Conservation (phyloP, 2,797 vertebrate genomes). For the Antennarius maculatus region DNA sequence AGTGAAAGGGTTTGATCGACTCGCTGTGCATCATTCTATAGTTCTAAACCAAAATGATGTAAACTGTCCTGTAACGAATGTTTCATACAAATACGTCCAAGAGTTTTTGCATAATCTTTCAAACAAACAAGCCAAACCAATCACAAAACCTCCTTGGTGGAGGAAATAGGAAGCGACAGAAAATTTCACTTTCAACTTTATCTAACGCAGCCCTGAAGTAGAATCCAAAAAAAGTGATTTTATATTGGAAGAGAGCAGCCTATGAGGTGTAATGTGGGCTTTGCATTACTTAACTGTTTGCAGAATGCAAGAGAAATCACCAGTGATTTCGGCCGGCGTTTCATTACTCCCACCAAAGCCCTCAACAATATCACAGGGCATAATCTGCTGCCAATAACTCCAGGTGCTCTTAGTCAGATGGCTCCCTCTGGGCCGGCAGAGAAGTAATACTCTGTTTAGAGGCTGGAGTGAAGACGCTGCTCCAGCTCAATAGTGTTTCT, state of each 20-base stretch:
- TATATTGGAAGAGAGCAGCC: slow-evolving; percentile 10
- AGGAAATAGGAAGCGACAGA: slow-evolving; percentile 23
- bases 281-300: slow-evolving; percentile 63
- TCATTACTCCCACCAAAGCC: slow-evolving; percentile 75
- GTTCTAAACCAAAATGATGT: too few species aligned
- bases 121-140: too few species aligned
- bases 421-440: slow-evolving; percentile 67
- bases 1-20: slow-evolving; percentile 3
- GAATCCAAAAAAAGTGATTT: slow-evolving; percentile 31
- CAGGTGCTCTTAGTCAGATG: slow-evolving; percentile 78
- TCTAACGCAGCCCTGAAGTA: slow-evolving; percentile 17
- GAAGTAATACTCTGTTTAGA: slow-evolving; percentile 76
- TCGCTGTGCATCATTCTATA: too few species aligned
- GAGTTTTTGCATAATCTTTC: too few species aligned
- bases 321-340: slow-evolving; percentile 70
- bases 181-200: slow-evolving; percentile 37
- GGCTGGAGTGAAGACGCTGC: slow-evolving; percentile 65
- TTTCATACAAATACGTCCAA: too few species aligned
- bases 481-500: slow-evolving; percentile 74
- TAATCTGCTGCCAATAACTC: slow-evolving; percentile 80
- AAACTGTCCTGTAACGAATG: too few species aligned
- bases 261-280: slow-evolving; percentile 28
- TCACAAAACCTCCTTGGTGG: too few species aligned
- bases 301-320: slow-evolving; percentile 67
- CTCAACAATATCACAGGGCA: slow-evolving; percentile 78